A percentile compares a stretch with the other conserved stretches of the same genome.
Evolutionary conservation across 1,140 invertebrate species (phyloP).

Genomic region (Euura saliciscinereae): DNA sequence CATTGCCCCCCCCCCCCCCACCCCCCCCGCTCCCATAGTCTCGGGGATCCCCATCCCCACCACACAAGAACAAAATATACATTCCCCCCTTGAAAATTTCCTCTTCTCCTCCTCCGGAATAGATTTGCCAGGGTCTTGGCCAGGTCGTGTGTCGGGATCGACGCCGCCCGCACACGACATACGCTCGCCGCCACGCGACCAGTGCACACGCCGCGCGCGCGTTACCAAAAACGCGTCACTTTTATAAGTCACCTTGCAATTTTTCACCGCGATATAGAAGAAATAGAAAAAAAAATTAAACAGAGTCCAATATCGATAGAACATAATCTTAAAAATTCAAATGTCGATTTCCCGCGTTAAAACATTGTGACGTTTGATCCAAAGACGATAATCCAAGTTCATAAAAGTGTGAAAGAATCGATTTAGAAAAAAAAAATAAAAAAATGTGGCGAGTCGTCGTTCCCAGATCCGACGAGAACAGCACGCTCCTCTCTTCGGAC

Average conservation of each 20-base stretch:
- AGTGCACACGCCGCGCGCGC: constrained; percentile 49
- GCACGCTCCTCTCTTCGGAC: constrained; percentile 54
- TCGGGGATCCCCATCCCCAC: neutral
- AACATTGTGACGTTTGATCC: too few species aligned
- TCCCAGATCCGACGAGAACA: constrained; percentile 56
- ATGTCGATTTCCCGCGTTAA: too few species aligned
- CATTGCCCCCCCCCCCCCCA: neutral
- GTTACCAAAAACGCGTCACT: constrained; percentile 15
- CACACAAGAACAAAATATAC: constrained; percentile 8
- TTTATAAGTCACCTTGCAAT: too few species aligned
- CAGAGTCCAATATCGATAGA: too few species aligned
- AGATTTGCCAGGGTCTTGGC: constrained; percentile 17
- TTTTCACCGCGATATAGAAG: too few species aligned
- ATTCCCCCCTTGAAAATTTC: too few species aligned
- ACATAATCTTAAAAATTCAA: too few species aligned
- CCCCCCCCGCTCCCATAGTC: constrained; percentile 28
- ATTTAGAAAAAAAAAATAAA: constrained; percentile 10
- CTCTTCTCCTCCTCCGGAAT: too few species aligned
- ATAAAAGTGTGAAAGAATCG: too few species aligned
- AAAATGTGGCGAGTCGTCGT: constrained; percentile 63
- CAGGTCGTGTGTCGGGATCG: constrained; percentile 56
- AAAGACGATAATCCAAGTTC: too few species aligned
- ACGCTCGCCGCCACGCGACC: constrained; percentile 61
- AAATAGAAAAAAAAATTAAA: too few species aligned
- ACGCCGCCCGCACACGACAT: constrained; percentile 59